Conservation (phyloP, 2,113 vertebrate species). For the Phoxinus phoxinus region DNA sequence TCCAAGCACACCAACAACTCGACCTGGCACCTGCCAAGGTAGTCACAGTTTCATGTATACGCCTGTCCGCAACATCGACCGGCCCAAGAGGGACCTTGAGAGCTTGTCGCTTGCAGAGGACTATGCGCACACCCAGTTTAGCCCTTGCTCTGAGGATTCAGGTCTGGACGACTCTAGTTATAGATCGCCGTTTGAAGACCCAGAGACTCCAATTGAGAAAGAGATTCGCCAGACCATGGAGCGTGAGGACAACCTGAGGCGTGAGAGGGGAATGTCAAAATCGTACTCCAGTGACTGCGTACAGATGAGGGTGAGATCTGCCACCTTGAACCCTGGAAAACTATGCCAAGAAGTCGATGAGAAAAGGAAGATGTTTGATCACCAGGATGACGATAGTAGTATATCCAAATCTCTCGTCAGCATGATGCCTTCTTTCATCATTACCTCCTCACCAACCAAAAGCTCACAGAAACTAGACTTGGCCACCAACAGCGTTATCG, state of each 20-base stretch:
- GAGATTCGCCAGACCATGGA: conserved; percentile 76
- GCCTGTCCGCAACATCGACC: conserved; percentile 77
- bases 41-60: conserved; percentile 80
- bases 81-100: conserved; percentile 70
- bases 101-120: conserved; percentile 69
- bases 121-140: conserved; percentile 74
- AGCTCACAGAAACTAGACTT: conserved; percentile 68
- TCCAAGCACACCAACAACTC: conserved; percentile 60
- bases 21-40: conserved; percentile 64
- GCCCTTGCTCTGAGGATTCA: conserved; percentile 80
- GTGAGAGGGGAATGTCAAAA: conserved; percentile 71
- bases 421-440: conserved; percentile 77
- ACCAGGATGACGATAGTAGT: conserved; percentile 57
- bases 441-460: conserved; percentile 76
- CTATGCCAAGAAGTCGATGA: conserved; percentile 60
- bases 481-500: conserved; percentile 71
- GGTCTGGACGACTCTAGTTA: conserved; percentile 78
- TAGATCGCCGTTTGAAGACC: conserved; percentile 74
- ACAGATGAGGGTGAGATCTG: conserved; percentile 59
- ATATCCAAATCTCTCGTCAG: conserved; percentile 69
- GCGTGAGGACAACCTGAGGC: conserved; percentile 72
- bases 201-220: conserved; percentile 74
- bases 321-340: conserved; percentile 52
- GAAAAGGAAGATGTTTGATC: conserved; percentile 63
- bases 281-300: conserved; percentile 71